A percentile compares a stretch with the other conserved stretches of the same genome.
Evolutionary conservation across 1,140 invertebrate genomes (phyloP).

Genomic region (Ceratosolen fusciceps): DNA sequence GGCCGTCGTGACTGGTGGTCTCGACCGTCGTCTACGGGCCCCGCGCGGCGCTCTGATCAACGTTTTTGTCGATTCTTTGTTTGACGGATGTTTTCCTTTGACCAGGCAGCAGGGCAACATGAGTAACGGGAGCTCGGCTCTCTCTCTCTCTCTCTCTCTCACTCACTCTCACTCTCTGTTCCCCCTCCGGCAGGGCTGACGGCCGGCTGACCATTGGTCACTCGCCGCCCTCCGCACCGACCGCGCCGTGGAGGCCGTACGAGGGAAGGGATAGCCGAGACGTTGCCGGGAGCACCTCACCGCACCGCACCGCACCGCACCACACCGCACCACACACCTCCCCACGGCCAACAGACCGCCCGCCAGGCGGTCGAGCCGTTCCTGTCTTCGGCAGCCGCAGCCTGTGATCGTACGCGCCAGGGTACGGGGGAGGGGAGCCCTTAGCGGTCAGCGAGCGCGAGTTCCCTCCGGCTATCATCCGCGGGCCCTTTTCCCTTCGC

Average conservation of each 20-base stretch:
- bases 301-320: not conserved
- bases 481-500: slow-evolving; percentile 51
- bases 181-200: not conserved
- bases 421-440: not conserved
- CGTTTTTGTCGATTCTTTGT: slow-evolving; percentile 53
- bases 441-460: not conserved
- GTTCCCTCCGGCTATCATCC: not conserved
- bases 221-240: not conserved
- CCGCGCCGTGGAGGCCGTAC: not conserved
- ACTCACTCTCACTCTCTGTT: not conserved
- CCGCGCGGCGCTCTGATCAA: too few species aligned
- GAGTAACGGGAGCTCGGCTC: slow-evolving; percentile 16
- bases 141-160: too few species aligned
- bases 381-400: too few species aligned
- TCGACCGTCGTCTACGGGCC: too few species aligned
- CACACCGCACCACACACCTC: too few species aligned
- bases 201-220: slow-evolving; percentile 49
- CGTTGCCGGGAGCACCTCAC: slow-evolving; percentile 6
- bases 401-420: too few species aligned
- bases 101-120: slow-evolving; percentile 59
- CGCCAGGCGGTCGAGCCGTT: not conserved
- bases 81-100: slow-evolving; percentile 59
- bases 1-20: too few species aligned
- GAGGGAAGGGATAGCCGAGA: not conserved
- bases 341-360: too few species aligned